Conservation (phyloP, 1,140 invertebrate genomes). For the Holcopasites calliopsidis region DNA sequence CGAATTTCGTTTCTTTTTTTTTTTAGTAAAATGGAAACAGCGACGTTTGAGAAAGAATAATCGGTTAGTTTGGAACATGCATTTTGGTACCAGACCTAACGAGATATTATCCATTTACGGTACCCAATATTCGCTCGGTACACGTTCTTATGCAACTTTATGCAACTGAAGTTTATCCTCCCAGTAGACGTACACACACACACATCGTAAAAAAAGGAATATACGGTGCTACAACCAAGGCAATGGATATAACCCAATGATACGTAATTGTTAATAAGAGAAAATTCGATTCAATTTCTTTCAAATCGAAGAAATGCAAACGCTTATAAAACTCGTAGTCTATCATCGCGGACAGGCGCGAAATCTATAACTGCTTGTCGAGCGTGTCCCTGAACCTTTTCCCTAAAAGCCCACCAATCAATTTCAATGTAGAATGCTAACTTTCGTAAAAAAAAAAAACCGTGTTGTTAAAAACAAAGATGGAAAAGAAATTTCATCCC, state of each 20-base stretch:
- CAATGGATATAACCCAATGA: constrained; percentile 7
- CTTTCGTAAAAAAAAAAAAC: constrained; percentile 54
- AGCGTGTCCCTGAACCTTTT: constrained; percentile 74
- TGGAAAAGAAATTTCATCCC: constrained; percentile 22
- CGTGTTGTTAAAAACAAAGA: constrained; percentile 34
- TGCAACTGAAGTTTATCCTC: neutral
- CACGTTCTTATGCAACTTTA: constrained; percentile 1
- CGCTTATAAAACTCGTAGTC: constrained; percentile 13
- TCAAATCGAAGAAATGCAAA: constrained; percentile 17
- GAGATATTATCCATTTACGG: constrained; percentile 20
- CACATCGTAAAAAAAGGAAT: constrained; percentile 13
- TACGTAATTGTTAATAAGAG: constrained; percentile 18
- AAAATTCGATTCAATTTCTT: constrained; percentile 23
- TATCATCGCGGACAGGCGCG: constrained; percentile 24
- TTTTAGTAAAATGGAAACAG: constrained; percentile 23
- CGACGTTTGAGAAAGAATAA: constrained; percentile 31
- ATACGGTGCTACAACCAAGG: constrained; percentile 43
- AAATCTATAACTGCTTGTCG: constrained; percentile 38
- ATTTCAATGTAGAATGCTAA: constrained; percentile 78
- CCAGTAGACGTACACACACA: neutral
- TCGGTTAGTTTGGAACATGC: constrained; percentile 42
- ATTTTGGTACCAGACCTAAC: constrained; percentile 46
- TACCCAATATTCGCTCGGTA: constrained; percentile 34
- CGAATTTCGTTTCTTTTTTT: too few species aligned
- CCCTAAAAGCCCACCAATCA: constrained; percentile 68